Percentiles rank a stretch among this genome's conserved stretches.
Conservation (phyloP, 2,113 vertebrate species). For the Melanotaenia duboulayi region DNA sequence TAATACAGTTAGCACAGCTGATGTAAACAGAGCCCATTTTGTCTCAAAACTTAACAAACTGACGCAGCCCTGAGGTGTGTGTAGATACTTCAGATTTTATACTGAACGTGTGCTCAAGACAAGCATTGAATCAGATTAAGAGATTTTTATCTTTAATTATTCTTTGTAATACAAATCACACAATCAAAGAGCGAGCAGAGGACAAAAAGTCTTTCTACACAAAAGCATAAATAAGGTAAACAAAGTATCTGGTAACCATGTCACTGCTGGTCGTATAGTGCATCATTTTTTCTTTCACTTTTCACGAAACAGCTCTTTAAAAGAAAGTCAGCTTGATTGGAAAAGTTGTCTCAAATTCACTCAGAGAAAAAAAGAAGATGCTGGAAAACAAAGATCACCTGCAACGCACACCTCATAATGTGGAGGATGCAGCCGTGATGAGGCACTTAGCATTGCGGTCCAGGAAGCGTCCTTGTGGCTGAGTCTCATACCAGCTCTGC, state of each 20-base stretch:
- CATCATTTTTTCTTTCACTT: neutral
- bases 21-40: neutral
- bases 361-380: neutral
- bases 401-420: neutral
- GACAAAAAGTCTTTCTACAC: neutral
- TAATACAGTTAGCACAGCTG: too few species aligned
- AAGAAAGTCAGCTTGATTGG: neutral
- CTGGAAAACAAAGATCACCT: neutral
- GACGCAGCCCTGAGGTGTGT: neutral
- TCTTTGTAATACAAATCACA: slow-evolving; percentile 19
- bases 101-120: neutral
- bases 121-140: too few species aligned
- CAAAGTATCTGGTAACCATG: neutral
- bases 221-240: slow-evolving; percentile 23
- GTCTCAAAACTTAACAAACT: neutral
- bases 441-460: slow-evolving; percentile 71
- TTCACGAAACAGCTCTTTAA: neutral
- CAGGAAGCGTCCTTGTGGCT: slow-evolving; percentile 38
- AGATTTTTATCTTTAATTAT: slow-evolving; percentile 27
- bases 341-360: neutral
- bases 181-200: slow-evolving; percentile 6
- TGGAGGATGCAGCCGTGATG: slow-evolving; percentile 49
- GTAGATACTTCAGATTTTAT: neutral
- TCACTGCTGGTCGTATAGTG: neutral
- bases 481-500: slow-evolving; percentile 48